phyloP scores from a whole-genome alignment of 1,140 invertebrate species.

The Hyles vespertilio region DNA sequence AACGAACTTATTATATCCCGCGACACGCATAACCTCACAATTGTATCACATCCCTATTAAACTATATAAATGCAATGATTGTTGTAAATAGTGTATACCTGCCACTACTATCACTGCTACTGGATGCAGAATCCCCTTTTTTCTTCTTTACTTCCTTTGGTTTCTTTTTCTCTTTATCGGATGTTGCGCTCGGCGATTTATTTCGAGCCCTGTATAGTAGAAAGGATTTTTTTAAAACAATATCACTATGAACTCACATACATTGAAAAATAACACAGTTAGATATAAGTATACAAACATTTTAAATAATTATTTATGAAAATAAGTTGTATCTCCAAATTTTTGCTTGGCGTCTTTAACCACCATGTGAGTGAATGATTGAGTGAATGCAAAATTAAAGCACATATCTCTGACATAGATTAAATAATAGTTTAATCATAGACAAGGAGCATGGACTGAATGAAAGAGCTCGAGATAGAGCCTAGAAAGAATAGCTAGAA shows the following conservation, averaged over 20 bases:
- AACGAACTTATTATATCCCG: not conserved
- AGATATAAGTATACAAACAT: not conserved
- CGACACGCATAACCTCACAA: constrained; percentile 3
- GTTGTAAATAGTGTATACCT: constrained; percentile 72
- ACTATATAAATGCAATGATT: too few species aligned
- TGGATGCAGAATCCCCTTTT: constrained; percentile 81
- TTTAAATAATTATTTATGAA: too few species aligned
- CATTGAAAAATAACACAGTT: not conserved
- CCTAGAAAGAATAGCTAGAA: too few species aligned
- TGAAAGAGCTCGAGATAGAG: too few species aligned
- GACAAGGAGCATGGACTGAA: too few species aligned
- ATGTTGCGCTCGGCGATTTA: constrained; percentile 77
- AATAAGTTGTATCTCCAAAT: too few species aligned
- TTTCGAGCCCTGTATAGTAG: constrained; percentile 76
- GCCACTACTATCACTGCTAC: constrained; percentile 85
- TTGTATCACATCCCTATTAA: too few species aligned
- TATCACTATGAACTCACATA: constrained; percentile 8
- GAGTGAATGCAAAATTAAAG: too few species aligned
- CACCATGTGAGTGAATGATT: too few species aligned
- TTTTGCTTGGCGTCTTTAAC: too few species aligned
- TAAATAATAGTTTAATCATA: too few species aligned
- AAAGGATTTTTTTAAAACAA: constrained; percentile 11
- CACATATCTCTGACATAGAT: too few species aligned
- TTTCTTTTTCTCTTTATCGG: constrained; percentile 84
- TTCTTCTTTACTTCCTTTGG: constrained; percentile 81